These are phyloP conservation scores for Achatina immaculata DNA, from an alignment of 1,140 invertebrate genomes.

Conservation along the genomic window DNA sequence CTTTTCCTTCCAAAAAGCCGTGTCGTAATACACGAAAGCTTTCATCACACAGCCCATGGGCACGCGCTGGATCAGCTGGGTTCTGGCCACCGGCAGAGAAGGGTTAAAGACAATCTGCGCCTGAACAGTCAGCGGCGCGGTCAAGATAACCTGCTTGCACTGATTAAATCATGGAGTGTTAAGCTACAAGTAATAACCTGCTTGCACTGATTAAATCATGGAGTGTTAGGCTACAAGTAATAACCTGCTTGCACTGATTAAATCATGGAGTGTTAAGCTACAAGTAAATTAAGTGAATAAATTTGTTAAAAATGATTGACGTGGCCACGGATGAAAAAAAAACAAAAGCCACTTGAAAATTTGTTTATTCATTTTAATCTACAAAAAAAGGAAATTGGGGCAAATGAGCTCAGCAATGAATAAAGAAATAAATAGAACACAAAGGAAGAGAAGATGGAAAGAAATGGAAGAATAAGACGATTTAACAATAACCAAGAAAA, in stretches of 20 bases:
- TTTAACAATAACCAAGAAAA: too few relatives aligned
- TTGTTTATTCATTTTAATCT: too few relatives aligned
- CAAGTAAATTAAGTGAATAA: too few relatives aligned
- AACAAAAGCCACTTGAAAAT: too few relatives aligned
- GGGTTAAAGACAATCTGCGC: constrained; percentile 69
- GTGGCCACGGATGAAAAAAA: too few relatives aligned
- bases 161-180: constrained; percentile 34
- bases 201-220: constrained; percentile 48
- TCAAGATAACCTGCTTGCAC: constrained; percentile 66
- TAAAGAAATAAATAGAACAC: too few relatives aligned
- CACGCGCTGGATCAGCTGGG: constrained; percentile 68
- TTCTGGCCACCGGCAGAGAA: constrained; percentile 57
- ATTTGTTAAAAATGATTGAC: too few relatives aligned
- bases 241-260: constrained; percentile 62
- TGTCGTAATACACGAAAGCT: constrained; percentile 67
- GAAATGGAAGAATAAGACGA: too few relatives aligned
- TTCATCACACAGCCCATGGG: constrained; percentile 71
- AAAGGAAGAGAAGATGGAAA: too few relatives aligned
- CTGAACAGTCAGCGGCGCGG: constrained; percentile 66
- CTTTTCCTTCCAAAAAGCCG: constrained; percentile 67
- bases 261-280: not conserved
- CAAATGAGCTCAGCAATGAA: too few relatives aligned
- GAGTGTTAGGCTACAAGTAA: constrained; percentile 41
- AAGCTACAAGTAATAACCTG: constrained; percentile 64
- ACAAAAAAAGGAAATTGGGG: too few relatives aligned